Evolutionary conservation across 92 coral and sea anemone genomes (phyloP).

Genomic region (Micromussa lordhowensis): DNA sequence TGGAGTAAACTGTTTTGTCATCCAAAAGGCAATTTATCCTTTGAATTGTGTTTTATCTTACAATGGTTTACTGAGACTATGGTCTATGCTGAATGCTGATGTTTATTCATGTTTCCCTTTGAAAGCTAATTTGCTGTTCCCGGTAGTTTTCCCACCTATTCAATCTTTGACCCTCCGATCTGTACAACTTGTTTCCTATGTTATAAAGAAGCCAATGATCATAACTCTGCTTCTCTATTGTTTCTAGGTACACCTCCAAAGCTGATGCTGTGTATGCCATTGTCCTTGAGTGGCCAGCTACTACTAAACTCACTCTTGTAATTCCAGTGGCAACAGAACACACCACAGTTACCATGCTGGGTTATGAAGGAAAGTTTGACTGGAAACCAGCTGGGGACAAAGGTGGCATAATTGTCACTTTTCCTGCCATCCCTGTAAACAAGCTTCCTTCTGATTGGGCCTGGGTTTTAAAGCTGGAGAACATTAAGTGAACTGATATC

Average conservation of each 20-base stretch:
- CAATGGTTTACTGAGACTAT: too few relatives aligned
- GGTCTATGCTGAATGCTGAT: too few relatives aligned
- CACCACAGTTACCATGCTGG: conserved; percentile 86
- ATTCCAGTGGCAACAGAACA: conserved; percentile 53
- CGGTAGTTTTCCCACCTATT: not conserved
- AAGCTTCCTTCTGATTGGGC: conserved; percentile 90
- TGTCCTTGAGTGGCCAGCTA: conserved; percentile 87
- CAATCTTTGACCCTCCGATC: not conserved
- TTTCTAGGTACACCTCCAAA: conserved; percentile 84
- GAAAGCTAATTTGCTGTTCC: too few relatives aligned
- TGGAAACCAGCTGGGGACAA: conserved; percentile 67
- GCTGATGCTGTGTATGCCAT: conserved; percentile 82
- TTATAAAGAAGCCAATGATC: not conserved
- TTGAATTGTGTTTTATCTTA: too few relatives aligned
- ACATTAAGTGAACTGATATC: conserved; percentile 22
- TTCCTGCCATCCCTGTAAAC: conserved; percentile 83
- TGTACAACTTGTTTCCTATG: not conserved
- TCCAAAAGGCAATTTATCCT: too few relatives aligned
- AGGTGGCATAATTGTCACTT: conserved; percentile 75
- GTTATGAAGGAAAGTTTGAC: conserved; percentile 73
- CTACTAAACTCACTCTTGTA: conserved; percentile 66
- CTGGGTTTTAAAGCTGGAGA: conserved; percentile 85
- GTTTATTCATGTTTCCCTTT: too few relatives aligned
- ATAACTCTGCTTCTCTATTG: not conserved
- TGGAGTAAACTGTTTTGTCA: too few relatives aligned